Percentiles rank a stretch among this genome's conserved stretches.
phyloP scores from a whole-genome alignment of 2,113 vertebrate genomes.

The Circaetus cinerascens region DNA sequence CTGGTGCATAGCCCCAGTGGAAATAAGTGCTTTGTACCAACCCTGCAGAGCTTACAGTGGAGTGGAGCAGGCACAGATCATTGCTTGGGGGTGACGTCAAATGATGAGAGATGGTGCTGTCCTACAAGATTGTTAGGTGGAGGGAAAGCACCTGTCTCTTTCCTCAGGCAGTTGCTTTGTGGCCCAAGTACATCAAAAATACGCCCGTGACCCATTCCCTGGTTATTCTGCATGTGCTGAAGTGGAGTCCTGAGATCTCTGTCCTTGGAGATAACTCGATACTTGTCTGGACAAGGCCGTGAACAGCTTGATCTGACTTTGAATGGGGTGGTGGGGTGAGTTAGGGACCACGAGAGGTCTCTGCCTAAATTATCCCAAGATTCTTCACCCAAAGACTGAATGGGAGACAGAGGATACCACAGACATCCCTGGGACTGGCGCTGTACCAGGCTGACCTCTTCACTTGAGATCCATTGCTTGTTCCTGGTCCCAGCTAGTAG shows the following conservation, averaged over 20 bases:
- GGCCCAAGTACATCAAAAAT: background rate
- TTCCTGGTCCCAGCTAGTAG: background rate
- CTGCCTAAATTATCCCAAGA: background rate
- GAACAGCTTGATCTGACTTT: background rate
- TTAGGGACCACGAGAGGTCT: background rate
- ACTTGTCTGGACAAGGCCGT: background rate
- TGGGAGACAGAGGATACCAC: background rate
- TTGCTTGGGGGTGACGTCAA: rapidly evolving
- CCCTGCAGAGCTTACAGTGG: background rate
- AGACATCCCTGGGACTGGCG: background rate
- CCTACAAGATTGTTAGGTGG: no score
- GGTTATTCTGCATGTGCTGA: background rate
- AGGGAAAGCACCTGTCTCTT: background rate
- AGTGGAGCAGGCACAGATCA: background rate
- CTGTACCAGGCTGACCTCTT: background rate
- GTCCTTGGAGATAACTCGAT: rapidly evolving
- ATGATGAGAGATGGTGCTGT: background rate
- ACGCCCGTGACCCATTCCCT: rapidly evolving
- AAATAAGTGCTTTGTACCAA: background rate
- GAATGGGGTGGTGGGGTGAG: background rate
- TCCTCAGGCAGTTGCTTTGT: background rate
- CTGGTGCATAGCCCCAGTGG: background rate
- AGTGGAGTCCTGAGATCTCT: background rate
- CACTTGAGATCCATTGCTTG: background rate
- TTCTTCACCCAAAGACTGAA: background rate